Base-by-base conservation (phyloP, 2,797 vertebrate genomes). In the Gymnothorax javanicus region DNA sequence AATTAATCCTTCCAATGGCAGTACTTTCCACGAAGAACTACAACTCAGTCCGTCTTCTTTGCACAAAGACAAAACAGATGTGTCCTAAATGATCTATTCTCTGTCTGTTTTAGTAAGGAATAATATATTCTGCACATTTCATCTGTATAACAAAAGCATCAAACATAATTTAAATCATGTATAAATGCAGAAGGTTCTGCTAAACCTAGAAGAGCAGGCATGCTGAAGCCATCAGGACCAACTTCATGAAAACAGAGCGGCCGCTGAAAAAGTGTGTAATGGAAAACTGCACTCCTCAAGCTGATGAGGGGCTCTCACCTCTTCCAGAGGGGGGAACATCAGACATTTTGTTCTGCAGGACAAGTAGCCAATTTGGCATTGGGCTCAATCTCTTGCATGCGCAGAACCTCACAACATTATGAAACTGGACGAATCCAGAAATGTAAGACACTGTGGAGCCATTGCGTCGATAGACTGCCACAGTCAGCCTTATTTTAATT, bases 31-130 rank as follows among this genome's bases (percentile, higher is more conserved):
- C 17, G 33, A 77, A 50, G 73, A 17, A 50, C 20, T 77, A 77
- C 50, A 1, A 77, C 52, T 50, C 33, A 13, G 33, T 77, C 52
- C 52, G 71, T 9, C 25, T 13, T 75, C 20, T 13, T 33, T 75
- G 5, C 71, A 75, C 86, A 87, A 88, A 23, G 81, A 75, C 54
- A 75, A 77, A 69, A 27, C 82, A 75, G 67, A 57, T 75, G 82
- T 54, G 20, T 20, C 75, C 58, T 89, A 87, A 87, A 91, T 88
- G 84, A 88, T 9, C 7, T 25, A 25, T 7, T 25, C 62, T 67
- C 64, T 67, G 64, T n/a, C 64, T 69, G 33, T 57, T 77, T 33
- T 15, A 52, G 4, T 3, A 25, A 27, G 62, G 20, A 7, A 56
- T 56, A 75, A 23, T 60, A 52, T 81, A 9, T 58, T 60, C 56